Percentiles rank a stretch among this genome's conserved stretches.
phyloP scores from a whole-genome alignment of 2,797 vertebrate species.

The Helicolenus hilgendorfi region DNA sequence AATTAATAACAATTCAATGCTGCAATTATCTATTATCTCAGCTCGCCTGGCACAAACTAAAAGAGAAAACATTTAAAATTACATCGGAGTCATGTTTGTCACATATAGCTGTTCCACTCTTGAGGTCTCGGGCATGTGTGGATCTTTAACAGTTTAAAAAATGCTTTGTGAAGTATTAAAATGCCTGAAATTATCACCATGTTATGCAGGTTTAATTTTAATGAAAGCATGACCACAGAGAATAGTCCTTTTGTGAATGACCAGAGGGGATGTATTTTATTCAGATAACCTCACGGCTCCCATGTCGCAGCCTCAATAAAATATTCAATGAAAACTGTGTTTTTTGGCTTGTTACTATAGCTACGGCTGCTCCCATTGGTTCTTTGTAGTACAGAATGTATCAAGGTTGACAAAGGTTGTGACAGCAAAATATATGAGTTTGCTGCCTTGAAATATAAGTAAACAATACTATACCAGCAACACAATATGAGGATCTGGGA shows the following conservation, averaged over 20 bases:
- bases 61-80: background rate
- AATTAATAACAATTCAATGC: conserved; percentile 46
- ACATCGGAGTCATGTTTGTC: background rate
- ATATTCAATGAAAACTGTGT: conserved; percentile 9
- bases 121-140: background rate
- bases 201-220: background rate
- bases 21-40: conserved; percentile 17
- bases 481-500: background rate
- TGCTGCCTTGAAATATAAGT: background rate
- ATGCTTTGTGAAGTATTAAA: background rate
- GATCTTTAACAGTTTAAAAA: background rate
- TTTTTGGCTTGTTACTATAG: background rate
- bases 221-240: background rate
- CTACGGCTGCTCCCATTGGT: background rate
- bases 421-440: background rate
- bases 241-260: background rate
- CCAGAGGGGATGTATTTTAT: background rate
- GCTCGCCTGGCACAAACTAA: background rate
- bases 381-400: background rate
- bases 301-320: background rate
- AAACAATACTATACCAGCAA: background rate
- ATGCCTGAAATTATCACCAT: background rate
- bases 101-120: background rate
- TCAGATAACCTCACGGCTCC: conserved; percentile 1
- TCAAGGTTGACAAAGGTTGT: background rate